These are phyloP conservation scores for Bos taurus DNA, from an alignment of 2,113 vertebrate species.

Conservation along the genomic window DNA sequence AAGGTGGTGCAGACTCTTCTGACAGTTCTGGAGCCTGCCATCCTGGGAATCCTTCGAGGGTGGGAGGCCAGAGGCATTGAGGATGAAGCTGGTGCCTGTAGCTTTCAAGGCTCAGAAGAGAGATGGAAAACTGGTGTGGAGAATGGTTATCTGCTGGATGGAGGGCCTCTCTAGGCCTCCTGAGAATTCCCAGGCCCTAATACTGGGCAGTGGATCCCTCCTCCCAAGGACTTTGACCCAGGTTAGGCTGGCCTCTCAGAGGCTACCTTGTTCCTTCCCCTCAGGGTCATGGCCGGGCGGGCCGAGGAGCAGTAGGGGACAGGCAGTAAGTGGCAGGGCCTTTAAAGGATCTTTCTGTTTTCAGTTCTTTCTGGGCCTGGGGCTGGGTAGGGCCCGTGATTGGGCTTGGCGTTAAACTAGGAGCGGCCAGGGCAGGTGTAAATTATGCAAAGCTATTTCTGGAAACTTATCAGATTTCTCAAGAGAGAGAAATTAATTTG, in stretches of 20 bases:
- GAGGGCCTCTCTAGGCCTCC: neutral
- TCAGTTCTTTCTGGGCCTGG: neutral
- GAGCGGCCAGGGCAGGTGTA: conserved; percentile 53
- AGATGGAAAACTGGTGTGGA: neutral
- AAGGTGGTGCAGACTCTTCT: neutral
- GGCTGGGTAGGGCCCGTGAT: neutral
- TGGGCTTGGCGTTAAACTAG: neutral
- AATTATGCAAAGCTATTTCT: conserved; percentile 71
- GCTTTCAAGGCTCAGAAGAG: neutral
- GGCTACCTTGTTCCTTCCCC: neutral
- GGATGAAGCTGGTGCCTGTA: neutral
- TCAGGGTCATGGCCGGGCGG: neutral
- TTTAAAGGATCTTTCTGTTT: neutral
- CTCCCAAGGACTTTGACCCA: neutral
- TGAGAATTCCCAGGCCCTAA: neutral
- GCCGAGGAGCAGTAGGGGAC: neutral
- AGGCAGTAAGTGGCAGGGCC: neutral
- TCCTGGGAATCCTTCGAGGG: neutral
- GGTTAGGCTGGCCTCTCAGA: neutral
- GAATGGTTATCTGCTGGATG: too few species aligned
- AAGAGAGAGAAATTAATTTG: conserved; percentile 67
- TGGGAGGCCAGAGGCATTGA: too few species aligned
- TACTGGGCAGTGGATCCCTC: neutral
- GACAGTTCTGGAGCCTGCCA: neutral
- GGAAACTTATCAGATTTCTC: conserved; percentile 66